These are phyloP conservation scores for Notiomystis cincta DNA, from an alignment of 2,113 vertebrate species.

Conservation along the genomic window DNA sequence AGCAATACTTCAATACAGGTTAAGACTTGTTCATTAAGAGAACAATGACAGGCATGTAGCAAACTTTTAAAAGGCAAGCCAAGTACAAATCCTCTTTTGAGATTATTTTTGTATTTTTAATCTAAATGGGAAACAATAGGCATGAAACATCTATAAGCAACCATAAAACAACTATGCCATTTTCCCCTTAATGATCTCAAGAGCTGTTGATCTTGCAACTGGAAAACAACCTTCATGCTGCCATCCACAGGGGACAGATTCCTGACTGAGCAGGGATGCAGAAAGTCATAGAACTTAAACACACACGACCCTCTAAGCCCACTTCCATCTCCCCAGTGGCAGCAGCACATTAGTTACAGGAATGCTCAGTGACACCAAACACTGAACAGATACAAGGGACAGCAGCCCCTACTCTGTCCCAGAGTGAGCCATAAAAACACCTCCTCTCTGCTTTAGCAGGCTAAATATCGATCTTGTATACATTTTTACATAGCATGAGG, in stretches of 20 bases:
- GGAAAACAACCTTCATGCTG: neutral
- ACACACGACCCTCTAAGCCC: neutral
- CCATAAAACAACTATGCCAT: neutral
- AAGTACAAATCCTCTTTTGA: neutral
- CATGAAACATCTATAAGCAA: neutral
- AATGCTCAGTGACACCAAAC: neutral
- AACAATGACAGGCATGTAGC: neutral
- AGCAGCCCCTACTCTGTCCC: neutral
- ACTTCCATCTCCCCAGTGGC: neutral
- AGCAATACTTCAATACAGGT: neutral
- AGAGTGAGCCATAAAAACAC: neutral
- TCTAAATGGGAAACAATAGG: neutral
- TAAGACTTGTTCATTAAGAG: neutral
- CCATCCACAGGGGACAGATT: accelerated
- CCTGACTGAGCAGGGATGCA: neutral
- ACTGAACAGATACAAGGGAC: neutral
- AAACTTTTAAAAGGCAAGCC: neutral
- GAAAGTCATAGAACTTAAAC: neutral
- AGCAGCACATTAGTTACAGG: neutral
- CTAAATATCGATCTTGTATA: neutral
- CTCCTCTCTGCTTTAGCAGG: neutral
- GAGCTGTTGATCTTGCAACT: neutral
- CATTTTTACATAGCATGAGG: neutral
- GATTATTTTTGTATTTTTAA: neutral
- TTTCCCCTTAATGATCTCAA: neutral